Percentiles rank a stretch among this genome's conserved stretches.
These are phyloP conservation scores for Megalops atlanticus DNA, from an alignment of 2,113 vertebrate species.

Conservation along the genomic window DNA sequence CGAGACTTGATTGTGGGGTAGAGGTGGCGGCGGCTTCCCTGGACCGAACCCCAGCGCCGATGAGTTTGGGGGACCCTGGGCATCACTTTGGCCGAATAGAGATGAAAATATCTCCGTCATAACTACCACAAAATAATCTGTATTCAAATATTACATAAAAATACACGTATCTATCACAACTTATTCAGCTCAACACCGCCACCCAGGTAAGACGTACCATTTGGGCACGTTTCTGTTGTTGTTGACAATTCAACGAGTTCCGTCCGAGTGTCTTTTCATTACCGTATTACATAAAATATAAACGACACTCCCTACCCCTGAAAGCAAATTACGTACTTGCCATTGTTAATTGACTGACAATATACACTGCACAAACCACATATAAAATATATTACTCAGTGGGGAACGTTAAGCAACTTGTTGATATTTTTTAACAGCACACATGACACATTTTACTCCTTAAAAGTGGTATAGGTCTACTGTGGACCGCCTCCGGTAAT, in stretches of 20 bases:
- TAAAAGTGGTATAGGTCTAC: too few relatives aligned
- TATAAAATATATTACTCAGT: too few relatives aligned
- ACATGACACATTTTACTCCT: not conserved
- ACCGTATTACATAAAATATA: slow-evolving; percentile 24
- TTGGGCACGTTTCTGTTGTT: slow-evolving; percentile 10
- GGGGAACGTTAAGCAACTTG: too few relatives aligned
- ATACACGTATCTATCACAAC: not conserved
- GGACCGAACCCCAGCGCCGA: slow-evolving; percentile 78
- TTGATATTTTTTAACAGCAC: too few relatives aligned
- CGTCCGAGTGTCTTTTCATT: not conserved
- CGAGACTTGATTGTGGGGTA: slow-evolving; percentile 68
- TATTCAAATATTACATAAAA: slow-evolving; percentile 31
- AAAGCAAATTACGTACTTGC: not conserved
- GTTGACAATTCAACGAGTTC: not conserved
- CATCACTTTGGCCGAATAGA: slow-evolving; percentile 80
- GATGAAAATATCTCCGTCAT: slow-evolving; percentile 91
- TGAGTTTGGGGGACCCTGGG: slow-evolving; percentile 72
- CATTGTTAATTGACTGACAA: too few relatives aligned
- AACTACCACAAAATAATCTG: slow-evolving; percentile 42
- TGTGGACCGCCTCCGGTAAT: not conserved
- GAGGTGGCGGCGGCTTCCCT: slow-evolving; percentile 78
- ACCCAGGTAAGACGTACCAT: too few relatives aligned
- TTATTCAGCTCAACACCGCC: too few relatives aligned
- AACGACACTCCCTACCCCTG: too few relatives aligned
- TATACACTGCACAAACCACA: not conserved